Evolutionary conservation across 2,797 vertebrate species (phyloP).

Genomic region (Gallinago stenura): DNA sequence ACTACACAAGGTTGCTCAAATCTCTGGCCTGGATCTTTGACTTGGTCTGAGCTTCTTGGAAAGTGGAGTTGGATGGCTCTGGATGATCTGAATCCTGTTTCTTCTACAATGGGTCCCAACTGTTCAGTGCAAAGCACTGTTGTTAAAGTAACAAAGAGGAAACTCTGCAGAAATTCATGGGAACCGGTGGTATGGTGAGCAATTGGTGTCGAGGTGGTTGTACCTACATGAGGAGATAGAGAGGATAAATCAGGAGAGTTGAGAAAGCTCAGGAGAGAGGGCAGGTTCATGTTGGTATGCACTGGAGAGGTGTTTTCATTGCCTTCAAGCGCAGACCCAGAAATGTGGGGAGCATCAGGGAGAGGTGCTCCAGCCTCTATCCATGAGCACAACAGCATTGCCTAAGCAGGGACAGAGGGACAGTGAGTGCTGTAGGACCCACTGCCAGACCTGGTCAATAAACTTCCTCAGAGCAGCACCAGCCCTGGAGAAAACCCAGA

Average conservation of each 20-base stretch:
- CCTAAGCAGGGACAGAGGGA: not conserved
- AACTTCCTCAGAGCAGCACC: not conserved
- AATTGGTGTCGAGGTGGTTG: accelerated
- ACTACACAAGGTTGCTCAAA: not conserved
- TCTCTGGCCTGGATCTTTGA: not conserved
- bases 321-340: not conserved
- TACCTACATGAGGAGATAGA: not conserved
- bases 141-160: not conserved
- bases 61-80: not conserved
- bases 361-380: not conserved
- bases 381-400: not conserved
- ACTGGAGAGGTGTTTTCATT: not conserved
- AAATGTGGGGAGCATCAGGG: not conserved
- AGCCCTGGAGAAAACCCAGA: not conserved
- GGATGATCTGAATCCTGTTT: not conserved
- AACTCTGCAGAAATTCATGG: not conserved
- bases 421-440: not conserved
- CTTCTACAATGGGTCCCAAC: not conserved
- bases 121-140: not conserved
- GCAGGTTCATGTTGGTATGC: not conserved
- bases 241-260: not conserved
- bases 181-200: accelerated
- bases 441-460: not conserved
- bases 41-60: not conserved
- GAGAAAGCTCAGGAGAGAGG: not conserved